These are phyloP conservation scores for Ceriagrion tenellum DNA, from an alignment of 2,888 invertebrate species.

Conservation along the genomic window DNA sequence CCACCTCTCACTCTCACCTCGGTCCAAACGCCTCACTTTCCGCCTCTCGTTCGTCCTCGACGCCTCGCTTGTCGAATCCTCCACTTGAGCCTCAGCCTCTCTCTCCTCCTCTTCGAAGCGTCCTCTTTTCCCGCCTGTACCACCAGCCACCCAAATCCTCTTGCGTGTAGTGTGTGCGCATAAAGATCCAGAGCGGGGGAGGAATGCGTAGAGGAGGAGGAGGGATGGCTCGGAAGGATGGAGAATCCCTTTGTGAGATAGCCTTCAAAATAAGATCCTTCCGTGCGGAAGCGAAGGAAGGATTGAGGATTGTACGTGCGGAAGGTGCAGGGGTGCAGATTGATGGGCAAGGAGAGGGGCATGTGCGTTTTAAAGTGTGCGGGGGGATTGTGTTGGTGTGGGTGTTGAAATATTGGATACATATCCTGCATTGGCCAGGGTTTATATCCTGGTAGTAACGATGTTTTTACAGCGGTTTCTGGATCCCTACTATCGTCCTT, in stretches of 20 bases:
- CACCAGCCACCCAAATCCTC: background rate
- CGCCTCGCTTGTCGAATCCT: background rate
- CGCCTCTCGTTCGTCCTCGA: background rate
- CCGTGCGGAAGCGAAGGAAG: slow-evolving; percentile 9
- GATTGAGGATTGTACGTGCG: slow-evolving; percentile 19
- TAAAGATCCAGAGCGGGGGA: background rate
- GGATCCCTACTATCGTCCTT: no score
- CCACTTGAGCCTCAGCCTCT: background rate
- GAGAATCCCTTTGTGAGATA: background rate
- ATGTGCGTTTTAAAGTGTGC: no score
- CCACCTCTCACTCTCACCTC: background rate
- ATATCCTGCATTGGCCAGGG: no score
- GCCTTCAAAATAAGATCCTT: slow-evolving; percentile 59
- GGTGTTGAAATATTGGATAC: no score
- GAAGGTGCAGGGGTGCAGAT: background rate
- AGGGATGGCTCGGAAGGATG: background rate
- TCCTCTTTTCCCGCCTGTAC: no score
- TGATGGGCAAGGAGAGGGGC: background rate
- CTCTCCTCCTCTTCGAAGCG: background rate
- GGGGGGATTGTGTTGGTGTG: no score
- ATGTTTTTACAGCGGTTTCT: no score
- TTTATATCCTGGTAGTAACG: no score
- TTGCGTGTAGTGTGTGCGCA: background rate
- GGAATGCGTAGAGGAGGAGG: background rate
- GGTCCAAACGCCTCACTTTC: background rate